A percentile compares a stretch with the other conserved stretches of the same genome.
phyloP scores from a whole-genome alignment of 2,888 invertebrate species.

The Phragmatobia fuliginosa region DNA sequence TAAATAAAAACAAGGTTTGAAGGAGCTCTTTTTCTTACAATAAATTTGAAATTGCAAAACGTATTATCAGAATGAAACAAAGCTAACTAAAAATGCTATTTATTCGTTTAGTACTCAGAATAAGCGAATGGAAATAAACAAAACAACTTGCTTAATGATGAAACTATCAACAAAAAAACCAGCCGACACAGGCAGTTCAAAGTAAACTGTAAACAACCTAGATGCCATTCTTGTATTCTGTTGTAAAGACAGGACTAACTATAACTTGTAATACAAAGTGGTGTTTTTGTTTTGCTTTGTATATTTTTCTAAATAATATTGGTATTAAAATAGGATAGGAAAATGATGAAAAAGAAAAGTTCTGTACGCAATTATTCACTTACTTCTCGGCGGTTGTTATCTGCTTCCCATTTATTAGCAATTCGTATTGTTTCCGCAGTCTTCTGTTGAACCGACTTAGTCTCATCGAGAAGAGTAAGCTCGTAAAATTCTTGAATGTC shows the following conservation, averaged over 20 bases:
- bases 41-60: background rate
- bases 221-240: slow-evolving; percentile 31
- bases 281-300: slow-evolving; percentile 5
- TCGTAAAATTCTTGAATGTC: slow-evolving; percentile 99
- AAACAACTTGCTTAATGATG: slow-evolving; percentile 5
- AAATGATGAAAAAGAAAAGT: slow-evolving; percentile 6
- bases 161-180: slow-evolving; percentile 29
- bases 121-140: background rate
- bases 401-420: slow-evolving; percentile 97
- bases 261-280: slow-evolving; percentile 12
- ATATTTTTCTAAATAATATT: slow-evolving; percentile 8
- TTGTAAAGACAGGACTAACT: slow-evolving; percentile 20
- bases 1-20: too few relatives aligned
- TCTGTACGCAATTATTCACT: slow-evolving; percentile 39
- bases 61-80: background rate
- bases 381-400: slow-evolving; percentile 80
- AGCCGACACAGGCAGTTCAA: slow-evolving; percentile 32
- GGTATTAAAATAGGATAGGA: too few relatives aligned
- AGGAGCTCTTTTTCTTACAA: too few relatives aligned
- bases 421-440: slow-evolving; percentile 98
- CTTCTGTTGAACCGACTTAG: slow-evolving; percentile 97
- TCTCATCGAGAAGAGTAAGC: slow-evolving; percentile 97
- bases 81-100: background rate
- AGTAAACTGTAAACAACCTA: slow-evolving; percentile 40
- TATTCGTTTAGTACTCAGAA: background rate